These are phyloP conservation scores for Dipus sagitta DNA, from an alignment of 2,797 vertebrate genomes.

Conservation along the genomic window DNA sequence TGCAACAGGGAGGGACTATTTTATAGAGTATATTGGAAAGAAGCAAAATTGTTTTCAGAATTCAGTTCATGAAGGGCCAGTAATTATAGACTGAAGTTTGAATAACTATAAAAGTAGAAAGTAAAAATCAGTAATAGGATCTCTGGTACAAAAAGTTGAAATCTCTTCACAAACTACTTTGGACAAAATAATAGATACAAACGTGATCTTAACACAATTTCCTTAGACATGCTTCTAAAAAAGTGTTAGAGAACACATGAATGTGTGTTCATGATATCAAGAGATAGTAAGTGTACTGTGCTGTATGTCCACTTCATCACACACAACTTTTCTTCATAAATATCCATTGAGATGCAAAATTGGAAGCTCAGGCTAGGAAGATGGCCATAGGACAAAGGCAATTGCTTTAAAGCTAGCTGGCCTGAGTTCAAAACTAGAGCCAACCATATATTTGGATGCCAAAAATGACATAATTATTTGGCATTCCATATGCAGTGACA, in stretches of 20 bases:
- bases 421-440: too few relatives aligned
- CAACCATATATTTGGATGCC: too few relatives aligned
- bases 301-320: rapidly evolving
- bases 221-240: background rate
- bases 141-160: background rate
- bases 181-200: background rate
- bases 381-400: too few relatives aligned
- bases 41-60: background rate
- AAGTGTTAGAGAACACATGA: background rate
- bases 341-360: background rate
- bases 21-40: background rate
- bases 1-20: background rate
- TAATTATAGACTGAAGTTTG: background rate
- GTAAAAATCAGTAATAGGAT: background rate
- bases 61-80: background rate
- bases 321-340: slow-evolving; percentile 9
- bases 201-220: background rate
- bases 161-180: background rate
- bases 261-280: background rate
- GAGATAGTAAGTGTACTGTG: background rate
- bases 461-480: too few relatives aligned
- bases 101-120: background rate
- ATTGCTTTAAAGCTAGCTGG: too few relatives aligned
- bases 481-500: too few relatives aligned
- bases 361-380: background rate